Evolutionary conservation across 2,113 vertebrate species (phyloP).

Genomic region (Peromyscus californicus): DNA sequence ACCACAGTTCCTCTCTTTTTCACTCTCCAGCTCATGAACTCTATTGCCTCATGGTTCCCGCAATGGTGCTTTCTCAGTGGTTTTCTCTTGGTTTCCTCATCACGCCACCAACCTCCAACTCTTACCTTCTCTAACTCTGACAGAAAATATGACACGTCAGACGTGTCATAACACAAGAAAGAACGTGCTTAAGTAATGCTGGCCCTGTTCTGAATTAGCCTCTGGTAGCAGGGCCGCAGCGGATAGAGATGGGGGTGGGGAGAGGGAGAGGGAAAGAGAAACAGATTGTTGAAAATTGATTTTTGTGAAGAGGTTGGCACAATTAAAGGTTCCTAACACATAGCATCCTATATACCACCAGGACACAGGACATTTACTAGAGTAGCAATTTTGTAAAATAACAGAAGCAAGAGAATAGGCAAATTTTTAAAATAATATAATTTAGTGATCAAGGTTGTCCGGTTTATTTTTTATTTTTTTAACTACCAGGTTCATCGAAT

Average conservation of each 20-base stretch:
- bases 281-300: neutral
- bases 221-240: neutral
- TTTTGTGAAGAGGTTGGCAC: neutral
- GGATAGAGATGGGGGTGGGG: no score
- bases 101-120: neutral
- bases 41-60: neutral
- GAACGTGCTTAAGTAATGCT: neutral
- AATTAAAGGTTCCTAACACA: neutral
- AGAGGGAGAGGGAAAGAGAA: neutral
- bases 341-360: neutral
- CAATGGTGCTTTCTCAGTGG: neutral
- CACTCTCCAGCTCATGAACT: neutral
- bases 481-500: neutral
- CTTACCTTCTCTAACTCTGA: neutral
- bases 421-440: neutral
- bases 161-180: neutral
- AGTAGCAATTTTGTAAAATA: neutral
- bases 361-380: neutral
- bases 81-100: neutral
- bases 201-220: neutral
- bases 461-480: conserved; percentile 25
- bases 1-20: neutral
- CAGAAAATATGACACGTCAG: neutral
- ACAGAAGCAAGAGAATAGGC: neutral
- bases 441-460: neutral